These are phyloP conservation scores for Drosophila pegasa DNA, from an alignment of 2,888 invertebrate species.

Conservation along the genomic window DNA sequence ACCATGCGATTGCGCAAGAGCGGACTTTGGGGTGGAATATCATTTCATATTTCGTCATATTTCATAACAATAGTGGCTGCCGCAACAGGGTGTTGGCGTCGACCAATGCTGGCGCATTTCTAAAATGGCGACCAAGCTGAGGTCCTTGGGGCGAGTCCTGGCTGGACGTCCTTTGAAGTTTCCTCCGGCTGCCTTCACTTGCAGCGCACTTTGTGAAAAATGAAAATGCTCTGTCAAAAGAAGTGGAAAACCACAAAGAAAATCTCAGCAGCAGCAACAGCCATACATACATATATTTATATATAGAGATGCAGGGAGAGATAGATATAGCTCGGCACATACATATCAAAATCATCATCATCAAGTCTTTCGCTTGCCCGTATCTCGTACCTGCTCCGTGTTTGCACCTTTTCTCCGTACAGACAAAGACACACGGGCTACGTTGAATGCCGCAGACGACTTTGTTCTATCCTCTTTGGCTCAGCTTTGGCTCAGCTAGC, in stretches of 20 bases:
- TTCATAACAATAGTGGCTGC: slow-evolving; percentile 60
- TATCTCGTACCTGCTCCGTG: slow-evolving; percentile 53
- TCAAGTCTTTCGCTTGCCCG: slow-evolving; percentile 60
- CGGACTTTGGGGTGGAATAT: slow-evolving; percentile 50
- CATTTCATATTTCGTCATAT: slow-evolving; percentile 76
- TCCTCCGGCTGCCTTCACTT: slow-evolving; percentile 19
- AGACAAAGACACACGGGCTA: slow-evolving; percentile 43
- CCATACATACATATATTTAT: background rate
- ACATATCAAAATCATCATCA: slow-evolving; percentile 62
- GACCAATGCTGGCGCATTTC: slow-evolving; percentile 4
- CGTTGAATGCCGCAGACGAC: slow-evolving; percentile 57
- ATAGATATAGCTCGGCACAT: slow-evolving; percentile 2
- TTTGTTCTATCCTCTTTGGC: slow-evolving; percentile 51
- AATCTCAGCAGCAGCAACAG: slow-evolving; percentile 71
- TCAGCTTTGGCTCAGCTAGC: slow-evolving; percentile 49
- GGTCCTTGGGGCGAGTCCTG: background rate
- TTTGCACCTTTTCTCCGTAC: slow-evolving; percentile 60
- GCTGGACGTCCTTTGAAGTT: slow-evolving; percentile 40
- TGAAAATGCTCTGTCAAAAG: slow-evolving; percentile 75
- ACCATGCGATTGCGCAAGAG: slow-evolving; percentile 62
- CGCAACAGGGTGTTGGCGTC: slow-evolving; percentile 35
- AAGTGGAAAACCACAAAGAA: slow-evolving; percentile 80
- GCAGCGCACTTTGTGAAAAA: slow-evolving; percentile 45
- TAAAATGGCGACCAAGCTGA: slow-evolving; percentile 60
- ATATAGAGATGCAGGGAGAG: background rate